Conservation (phyloP, 2,888 invertebrate species). For the Pheosia tremula region DNA sequence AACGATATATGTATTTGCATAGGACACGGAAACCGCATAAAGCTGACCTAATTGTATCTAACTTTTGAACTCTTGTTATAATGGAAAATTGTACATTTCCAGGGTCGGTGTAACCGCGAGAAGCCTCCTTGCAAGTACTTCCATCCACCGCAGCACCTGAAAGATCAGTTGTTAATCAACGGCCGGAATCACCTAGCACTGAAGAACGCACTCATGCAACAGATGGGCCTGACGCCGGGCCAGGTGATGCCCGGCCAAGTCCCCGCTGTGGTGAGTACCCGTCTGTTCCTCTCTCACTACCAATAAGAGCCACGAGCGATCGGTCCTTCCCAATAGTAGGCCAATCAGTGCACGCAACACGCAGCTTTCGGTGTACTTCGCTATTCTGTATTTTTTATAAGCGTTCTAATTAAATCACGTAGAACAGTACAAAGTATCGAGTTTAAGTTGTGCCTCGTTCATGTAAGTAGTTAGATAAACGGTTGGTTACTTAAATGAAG, state of each 20-base stretch:
- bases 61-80: neutral
- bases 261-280: conserved; percentile 92
- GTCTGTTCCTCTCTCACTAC: conserved; percentile 24
- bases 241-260: conserved; percentile 97
- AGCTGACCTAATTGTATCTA: neutral
- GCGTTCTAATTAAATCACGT: conserved; percentile 67
- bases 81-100: conserved; percentile 55
- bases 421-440: conserved; percentile 51
- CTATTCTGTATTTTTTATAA: conserved; percentile 62
- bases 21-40: neutral
- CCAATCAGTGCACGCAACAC: conserved; percentile 73
- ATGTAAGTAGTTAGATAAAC: conserved; percentile 23
- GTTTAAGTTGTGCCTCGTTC: conserved; percentile 73
- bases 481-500: conserved; percentile 24
- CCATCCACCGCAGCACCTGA: conserved; percentile 99
- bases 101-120: conserved; percentile 99
- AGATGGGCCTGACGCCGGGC: conserved; percentile 96
- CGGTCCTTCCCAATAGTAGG: conserved; percentile 67
- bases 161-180: conserved; percentile 99
- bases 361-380: conserved; percentile 79
- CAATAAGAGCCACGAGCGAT: conserved; percentile 72
- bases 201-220: conserved; percentile 99
- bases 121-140: conserved; percentile 99
- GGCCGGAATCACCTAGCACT: conserved; percentile 99
- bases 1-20: neutral